A percentile compares a stretch with the other conserved stretches of the same genome.
These are phyloP conservation scores for Hypsibius dujardini DNA, from an alignment of 1,140 invertebrate genomes.

Conservation along the genomic window DNA sequence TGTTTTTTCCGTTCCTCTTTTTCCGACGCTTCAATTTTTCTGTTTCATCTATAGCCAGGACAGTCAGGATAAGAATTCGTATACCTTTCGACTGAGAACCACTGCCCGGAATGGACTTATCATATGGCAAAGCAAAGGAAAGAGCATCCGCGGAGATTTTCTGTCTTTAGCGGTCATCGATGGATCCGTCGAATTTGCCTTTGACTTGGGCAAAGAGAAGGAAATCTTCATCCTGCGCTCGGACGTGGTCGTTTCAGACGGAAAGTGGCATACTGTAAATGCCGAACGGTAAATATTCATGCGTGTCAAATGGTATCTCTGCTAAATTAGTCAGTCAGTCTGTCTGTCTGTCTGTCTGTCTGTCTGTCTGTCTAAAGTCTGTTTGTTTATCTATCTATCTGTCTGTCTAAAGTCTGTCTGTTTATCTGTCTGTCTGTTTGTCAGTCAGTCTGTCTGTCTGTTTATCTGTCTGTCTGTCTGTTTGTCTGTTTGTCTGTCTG, in stretches of 20 bases:
- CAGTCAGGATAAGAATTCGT: slow-evolving; percentile 1
- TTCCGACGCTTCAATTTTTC: no score
- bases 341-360: no score
- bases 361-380: no score
- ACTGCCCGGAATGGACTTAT: slow-evolving; percentile 46
- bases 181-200: slow-evolving; percentile 44
- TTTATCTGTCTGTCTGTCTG: no score
- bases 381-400: no score
- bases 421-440: no score
- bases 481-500: no score
- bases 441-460: no score
- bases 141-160: slow-evolving; percentile 37
- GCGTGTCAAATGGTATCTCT: no score
- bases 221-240: slow-evolving; percentile 39
- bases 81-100: slow-evolving; percentile 44
- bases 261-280: slow-evolving; percentile 50
- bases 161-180: slow-evolving; percentile 43
- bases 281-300: slow-evolving; percentile 32
- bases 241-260: slow-evolving; percentile 47
- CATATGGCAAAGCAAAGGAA: slow-evolving; percentile 45
- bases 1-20: no score
- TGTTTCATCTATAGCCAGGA: neutral
- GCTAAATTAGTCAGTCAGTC: no score
- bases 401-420: no score
- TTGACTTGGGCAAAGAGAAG: slow-evolving; percentile 44